Base-by-base conservation (phyloP, 2,797 vertebrate genomes). In the Coregonus suidteri region DNA sequence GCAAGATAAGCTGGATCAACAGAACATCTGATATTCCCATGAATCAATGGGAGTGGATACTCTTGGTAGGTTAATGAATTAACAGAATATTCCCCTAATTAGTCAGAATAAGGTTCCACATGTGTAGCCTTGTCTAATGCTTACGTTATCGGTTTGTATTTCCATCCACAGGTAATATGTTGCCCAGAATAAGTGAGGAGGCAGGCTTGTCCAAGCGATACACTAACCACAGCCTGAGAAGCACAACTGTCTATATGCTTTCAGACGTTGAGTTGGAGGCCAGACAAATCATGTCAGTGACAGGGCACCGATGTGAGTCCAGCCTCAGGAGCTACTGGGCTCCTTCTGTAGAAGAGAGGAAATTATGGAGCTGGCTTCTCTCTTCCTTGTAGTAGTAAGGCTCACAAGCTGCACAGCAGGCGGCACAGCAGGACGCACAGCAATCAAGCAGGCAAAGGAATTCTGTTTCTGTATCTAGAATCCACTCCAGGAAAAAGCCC, bases 231-330 rank as follows among this genome's bases (percentile, higher is more conserved):
- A 67, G 13, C 35, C 3, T 74, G 9, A 74, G 65, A 59, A 78
- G 65, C 34, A 52, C 72, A 5, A 16, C 31, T 18, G 35, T 68
- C 34, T 20, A 70, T 13, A 65, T 56, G 4, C 51, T 68, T 30
- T 53, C 71, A 7, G 51, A 53, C 6, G n/a, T 51, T 51, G 66
- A 54, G 25, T 18, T 79, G 65, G 67, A 79, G 52, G 31, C 15
- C 7, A 75, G 66, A 35, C 5, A 74, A 52, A 75, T 79, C 35
- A 75, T 68, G 51, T 70, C 35, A 16, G n/a, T 34, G 34, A 51
- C 69, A 35, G 69, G 69, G 9, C 37, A 71, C 69, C 37, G 37
- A 47, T 71, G 70, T 71, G 41, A 71, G 41, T 52, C 37, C 34
- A 53, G 31, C 13, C 31, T 73, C 25, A 72, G n/a, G 52, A 56